A percentile compares a stretch with the other conserved stretches of the same genome.
Evolutionary conservation across 1,140 invertebrate genomes (phyloP).

Genomic region (Grapholita molesta): DNA sequence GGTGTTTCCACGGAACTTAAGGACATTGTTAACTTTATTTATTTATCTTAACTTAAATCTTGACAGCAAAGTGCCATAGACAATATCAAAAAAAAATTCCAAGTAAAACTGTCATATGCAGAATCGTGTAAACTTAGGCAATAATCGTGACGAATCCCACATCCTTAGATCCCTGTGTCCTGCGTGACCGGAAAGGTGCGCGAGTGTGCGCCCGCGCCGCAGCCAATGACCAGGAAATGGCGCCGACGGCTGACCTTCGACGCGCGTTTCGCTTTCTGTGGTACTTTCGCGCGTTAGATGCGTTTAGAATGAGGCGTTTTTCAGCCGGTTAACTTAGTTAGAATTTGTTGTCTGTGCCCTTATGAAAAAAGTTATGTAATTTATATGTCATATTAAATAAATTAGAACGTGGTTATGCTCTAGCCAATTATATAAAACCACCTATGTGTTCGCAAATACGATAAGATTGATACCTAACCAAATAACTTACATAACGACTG

Average conservation of each 20-base stretch:
- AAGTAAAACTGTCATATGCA: background rate
- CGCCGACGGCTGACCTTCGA: background rate
- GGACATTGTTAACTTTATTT: too few relatives aligned
- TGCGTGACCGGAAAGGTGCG: background rate
- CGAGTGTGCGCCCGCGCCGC: background rate
- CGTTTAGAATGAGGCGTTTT: background rate
- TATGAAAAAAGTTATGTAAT: background rate
- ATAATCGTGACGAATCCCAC: background rate
- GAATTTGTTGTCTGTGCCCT: background rate
- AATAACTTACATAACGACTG: background rate
- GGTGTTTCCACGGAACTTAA: too few relatives aligned
- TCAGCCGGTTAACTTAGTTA: background rate
- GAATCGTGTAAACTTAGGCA: background rate
- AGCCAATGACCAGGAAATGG: constrained; percentile 9
- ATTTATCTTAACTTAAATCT: too few relatives aligned
- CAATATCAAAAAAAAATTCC: too few relatives aligned
- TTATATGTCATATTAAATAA: background rate
- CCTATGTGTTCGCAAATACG: background rate
- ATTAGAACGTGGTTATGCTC: background rate
- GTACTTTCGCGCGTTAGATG: background rate
- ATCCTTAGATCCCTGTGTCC: background rate
- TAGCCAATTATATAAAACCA: background rate
- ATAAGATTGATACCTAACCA: background rate
- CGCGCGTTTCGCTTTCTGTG: constrained; percentile 7
- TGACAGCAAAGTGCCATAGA: too few relatives aligned